Percentiles rank a stretch among this genome's conserved stretches.
Conservation (phyloP, 2,113 vertebrate genomes). For the Gavialis gangeticus region DNA sequence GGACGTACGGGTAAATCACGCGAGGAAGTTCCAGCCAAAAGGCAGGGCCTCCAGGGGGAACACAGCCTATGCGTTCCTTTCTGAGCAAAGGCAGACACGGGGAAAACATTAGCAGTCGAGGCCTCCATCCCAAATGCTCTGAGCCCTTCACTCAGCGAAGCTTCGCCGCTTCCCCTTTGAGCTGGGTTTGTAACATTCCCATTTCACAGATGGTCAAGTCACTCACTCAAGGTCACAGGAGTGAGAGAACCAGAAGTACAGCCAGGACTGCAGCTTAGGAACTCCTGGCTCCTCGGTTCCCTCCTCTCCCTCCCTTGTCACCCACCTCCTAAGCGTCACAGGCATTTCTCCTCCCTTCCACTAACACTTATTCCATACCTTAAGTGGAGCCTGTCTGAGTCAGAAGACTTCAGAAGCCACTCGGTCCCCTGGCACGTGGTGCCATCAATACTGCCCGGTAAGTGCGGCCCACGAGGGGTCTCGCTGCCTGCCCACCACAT, state of each 20-base stretch:
- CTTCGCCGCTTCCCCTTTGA: too few species aligned
- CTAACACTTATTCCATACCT: neutral
- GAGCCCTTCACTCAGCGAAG: too few species aligned
- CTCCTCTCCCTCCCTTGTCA: fast-evolving
- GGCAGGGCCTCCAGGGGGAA: neutral
- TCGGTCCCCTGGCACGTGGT: neutral
- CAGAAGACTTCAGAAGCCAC: neutral
- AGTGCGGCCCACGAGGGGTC: neutral
- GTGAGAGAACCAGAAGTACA: neutral
- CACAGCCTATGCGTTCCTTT: neutral
- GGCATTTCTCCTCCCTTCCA: neutral
- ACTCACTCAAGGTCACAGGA: slow-evolving; percentile 12
- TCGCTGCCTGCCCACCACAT: fast-evolving
- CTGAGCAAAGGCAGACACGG: neutral
- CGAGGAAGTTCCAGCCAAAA: fast-evolving
- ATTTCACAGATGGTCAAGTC: neutral
- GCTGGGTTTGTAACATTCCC: too few species aligned
- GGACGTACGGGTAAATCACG: neutral
- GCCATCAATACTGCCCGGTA: neutral
- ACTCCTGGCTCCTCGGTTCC: neutral
- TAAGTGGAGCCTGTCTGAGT: neutral
- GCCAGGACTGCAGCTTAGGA: neutral
- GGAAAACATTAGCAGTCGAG: too few species aligned
- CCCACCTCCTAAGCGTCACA: fast-evolving
- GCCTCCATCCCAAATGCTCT: too few species aligned